phyloP scores from a whole-genome alignment of 2,888 invertebrate species.

The Euclidia mi region DNA sequence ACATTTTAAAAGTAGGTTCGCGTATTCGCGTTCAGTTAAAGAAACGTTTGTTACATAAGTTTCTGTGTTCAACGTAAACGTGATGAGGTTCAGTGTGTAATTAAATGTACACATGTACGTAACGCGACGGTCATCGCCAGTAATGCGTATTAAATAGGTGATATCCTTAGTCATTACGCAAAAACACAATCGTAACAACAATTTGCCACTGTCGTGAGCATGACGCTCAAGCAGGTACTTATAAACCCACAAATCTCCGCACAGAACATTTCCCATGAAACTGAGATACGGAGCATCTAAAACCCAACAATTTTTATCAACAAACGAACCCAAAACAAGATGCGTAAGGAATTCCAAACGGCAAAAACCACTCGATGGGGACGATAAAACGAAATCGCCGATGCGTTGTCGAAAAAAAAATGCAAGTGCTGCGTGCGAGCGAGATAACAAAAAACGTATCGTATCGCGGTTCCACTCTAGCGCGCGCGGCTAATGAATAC shows the following conservation, averaged over 20 bases:
- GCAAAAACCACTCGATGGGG: constrained; percentile 87
- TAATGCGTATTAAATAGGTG: constrained; percentile 62
- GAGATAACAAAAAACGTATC: constrained; percentile 87
- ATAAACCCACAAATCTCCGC: constrained; percentile 18
- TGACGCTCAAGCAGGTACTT: constrained; percentile 18
- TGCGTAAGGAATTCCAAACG: constrained; percentile 85
- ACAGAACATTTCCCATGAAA: constrained; percentile 59
- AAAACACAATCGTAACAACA: constrained; percentile 37
- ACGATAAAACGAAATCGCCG: constrained; percentile 89
- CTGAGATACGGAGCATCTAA: constrained; percentile 58
- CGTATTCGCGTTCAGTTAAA: constrained; percentile 30
- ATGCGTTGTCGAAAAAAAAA: constrained; percentile 87
- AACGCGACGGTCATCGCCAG: constrained; percentile 51
- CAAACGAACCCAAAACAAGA: constrained; percentile 81
- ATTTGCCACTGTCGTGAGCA: constrained; percentile 30
- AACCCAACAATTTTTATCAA: constrained; percentile 59
- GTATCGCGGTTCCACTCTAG: constrained; percentile 88
- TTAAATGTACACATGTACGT: constrained; percentile 63
- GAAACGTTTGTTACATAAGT: constrained; percentile 40
- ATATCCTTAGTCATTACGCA: constrained; percentile 53
- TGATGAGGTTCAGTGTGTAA: constrained; percentile 46
- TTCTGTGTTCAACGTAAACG: constrained; percentile 37
- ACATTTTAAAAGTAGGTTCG: constrained; percentile 39
- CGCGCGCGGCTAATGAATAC: constrained; percentile 85
- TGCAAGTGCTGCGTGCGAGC: constrained; percentile 86